phyloP scores from a whole-genome alignment of 1,140 invertebrate genomes.

The Diabrotica undecimpunctata region DNA sequence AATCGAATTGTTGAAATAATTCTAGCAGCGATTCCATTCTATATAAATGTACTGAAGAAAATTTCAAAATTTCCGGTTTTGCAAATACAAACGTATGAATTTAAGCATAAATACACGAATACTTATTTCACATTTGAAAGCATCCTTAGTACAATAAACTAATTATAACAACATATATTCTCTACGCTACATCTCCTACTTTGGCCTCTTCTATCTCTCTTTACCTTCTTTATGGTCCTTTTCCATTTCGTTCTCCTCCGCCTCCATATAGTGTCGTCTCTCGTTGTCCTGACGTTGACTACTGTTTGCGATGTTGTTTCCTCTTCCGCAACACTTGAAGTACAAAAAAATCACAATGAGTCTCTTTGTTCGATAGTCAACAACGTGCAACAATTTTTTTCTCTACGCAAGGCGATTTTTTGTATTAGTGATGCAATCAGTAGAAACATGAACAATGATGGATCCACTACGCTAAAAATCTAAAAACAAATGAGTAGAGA shows the following conservation, averaged over 20 bases:
- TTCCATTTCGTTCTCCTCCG: neutral
- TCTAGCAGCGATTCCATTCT: no score
- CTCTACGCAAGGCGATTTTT: conserved; percentile 27
- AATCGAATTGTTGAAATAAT: no score
- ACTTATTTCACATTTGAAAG: neutral
- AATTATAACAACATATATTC: conserved; percentile 21
- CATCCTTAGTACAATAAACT: conserved; percentile 17
- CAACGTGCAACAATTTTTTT: conserved; percentile 26
- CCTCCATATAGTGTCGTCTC: conserved; percentile 7
- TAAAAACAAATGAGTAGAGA: conserved; percentile 4
- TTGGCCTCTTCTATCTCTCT: conserved; percentile 10
- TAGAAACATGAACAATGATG: conserved; percentile 20
- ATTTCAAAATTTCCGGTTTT: no score
- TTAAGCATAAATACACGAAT: no score
- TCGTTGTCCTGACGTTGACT: neutral
- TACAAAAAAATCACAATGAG: conserved; percentile 33
- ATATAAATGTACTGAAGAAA: no score
- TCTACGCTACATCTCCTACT: conserved; percentile 32
- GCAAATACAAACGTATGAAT: no score
- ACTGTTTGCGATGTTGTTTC: conserved; percentile 1
- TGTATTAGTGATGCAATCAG: conserved; percentile 35
- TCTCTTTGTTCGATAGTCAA: conserved; percentile 19
- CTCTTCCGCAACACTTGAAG: conserved; percentile 34
- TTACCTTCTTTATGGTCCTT: conserved; percentile 12
- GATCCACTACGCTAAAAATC: conserved; percentile 10